phyloP scores from a whole-genome alignment of 2,888 invertebrate genomes.

The Drosophila meridiana region DNA sequence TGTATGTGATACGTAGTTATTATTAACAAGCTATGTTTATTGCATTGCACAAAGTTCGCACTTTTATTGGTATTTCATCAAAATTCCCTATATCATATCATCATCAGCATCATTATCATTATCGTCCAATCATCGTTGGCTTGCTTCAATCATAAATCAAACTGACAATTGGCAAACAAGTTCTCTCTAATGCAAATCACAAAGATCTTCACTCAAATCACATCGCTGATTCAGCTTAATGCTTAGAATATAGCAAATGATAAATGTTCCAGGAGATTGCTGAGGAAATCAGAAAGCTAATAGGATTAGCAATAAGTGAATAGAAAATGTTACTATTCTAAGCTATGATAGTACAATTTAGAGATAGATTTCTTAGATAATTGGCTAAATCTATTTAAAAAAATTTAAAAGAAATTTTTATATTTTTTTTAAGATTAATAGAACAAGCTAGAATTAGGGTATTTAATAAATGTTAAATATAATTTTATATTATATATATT shows the following conservation, averaged over 20 bases:
- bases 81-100: constrained; percentile 19
- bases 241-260: constrained; percentile 7
- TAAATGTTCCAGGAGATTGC: constrained; percentile 10
- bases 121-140: constrained; percentile 6
- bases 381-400: too few species aligned
- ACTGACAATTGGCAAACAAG: constrained; percentile 37
- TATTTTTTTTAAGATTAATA: too few species aligned
- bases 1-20: constrained; percentile 16
- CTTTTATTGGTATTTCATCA: constrained; percentile 15
- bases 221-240: constrained; percentile 19
- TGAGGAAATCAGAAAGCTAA: background rate
- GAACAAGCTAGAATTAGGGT: too few species aligned
- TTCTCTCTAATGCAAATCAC: constrained; percentile 14
- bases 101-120: constrained; percentile 23
- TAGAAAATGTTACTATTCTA: background rate
- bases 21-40: constrained; percentile 25
- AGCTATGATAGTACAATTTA: background rate
- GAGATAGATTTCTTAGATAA: background rate
- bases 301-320: background rate
- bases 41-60: constrained; percentile 19
- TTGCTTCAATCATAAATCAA: constrained; percentile 26
- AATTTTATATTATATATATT: too few species aligned
- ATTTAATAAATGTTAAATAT: too few species aligned
- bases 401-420: too few species aligned
- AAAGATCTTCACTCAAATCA: constrained; percentile 15